Conservation (phyloP, 1,140 invertebrate genomes). For the Pectinophora gossypiella region DNA sequence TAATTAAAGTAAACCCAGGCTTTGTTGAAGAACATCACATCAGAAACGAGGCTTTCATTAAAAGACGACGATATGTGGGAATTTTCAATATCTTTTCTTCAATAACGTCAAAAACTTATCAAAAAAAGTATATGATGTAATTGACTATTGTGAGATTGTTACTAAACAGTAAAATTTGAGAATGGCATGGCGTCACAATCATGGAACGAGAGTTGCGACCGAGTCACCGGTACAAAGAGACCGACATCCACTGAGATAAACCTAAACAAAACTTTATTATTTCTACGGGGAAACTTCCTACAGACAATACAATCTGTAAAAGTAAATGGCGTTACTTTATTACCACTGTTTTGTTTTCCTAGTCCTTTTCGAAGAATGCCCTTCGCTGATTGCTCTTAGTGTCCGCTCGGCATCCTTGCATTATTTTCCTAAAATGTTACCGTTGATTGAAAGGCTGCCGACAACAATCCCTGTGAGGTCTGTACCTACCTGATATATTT, state of each 20-base stretch:
- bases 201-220: constrained; percentile 9
- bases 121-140: too few relatives aligned
- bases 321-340: constrained; percentile 41
- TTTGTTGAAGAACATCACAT: too few relatives aligned
- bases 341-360: constrained; percentile 25
- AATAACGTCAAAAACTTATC: too few relatives aligned
- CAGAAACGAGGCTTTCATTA: too few relatives aligned
- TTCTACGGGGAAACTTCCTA: constrained; percentile 24
- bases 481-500: constrained; percentile 20
- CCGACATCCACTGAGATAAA: constrained; percentile 19
- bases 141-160: background rate
- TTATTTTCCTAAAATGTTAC: constrained; percentile 20
- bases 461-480: constrained; percentile 22
- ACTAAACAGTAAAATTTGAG: background rate
- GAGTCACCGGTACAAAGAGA: constrained; percentile 13
- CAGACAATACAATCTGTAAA: constrained; percentile 44
- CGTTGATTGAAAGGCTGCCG: constrained; percentile 38
- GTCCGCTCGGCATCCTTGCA: constrained; percentile 22
- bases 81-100: too few relatives aligned
- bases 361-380: constrained; percentile 9
- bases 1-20: too few relatives aligned
- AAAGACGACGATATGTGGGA: too few relatives aligned
- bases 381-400: constrained; percentile 29
- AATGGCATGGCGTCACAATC: constrained; percentile 13
- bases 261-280: constrained; percentile 34